Conservation (phyloP, 2,797 vertebrate species). For the Aplochiton taeniatus region DNA sequence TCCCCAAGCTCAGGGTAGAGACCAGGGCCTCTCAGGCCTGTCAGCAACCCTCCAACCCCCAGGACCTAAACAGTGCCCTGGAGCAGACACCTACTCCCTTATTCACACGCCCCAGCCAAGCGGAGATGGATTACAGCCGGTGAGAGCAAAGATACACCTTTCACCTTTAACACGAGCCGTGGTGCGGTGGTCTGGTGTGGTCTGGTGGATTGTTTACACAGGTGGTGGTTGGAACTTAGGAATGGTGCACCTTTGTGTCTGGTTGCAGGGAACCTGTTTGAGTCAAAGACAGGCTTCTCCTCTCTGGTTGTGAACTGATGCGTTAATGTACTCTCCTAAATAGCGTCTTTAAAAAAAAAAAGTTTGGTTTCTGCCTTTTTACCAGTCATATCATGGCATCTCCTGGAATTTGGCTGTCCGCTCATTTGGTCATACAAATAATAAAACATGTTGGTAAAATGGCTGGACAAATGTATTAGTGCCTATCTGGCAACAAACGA, state of each 20-base stretch:
- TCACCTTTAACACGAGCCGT: slow-evolving; percentile 36
- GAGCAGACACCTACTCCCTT: slow-evolving; percentile 50
- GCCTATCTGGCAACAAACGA: slow-evolving; percentile 29
- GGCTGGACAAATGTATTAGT: slow-evolving; percentile 39
- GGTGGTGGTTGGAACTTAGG: slow-evolving; percentile 39
- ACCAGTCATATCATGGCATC: slow-evolving; percentile 38
- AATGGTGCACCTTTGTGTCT: slow-evolving; percentile 51
- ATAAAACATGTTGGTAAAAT: slow-evolving; percentile 35
- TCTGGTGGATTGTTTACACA: slow-evolving; percentile 63
- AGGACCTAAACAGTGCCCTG: slow-evolving; percentile 35
- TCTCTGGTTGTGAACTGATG: slow-evolving; percentile 15
- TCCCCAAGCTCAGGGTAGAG: slow-evolving; percentile 31
- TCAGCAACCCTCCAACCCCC: slow-evolving; percentile 48
- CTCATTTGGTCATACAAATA: slow-evolving; percentile 62
- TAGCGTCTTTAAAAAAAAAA: no score
- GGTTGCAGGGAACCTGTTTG: slow-evolving; percentile 47
- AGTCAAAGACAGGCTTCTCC: slow-evolving; percentile 23
- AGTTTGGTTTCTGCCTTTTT: no score
- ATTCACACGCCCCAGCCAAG: slow-evolving; percentile 24
- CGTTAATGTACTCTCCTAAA: no score
- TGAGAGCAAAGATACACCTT: slow-evolving; percentile 53
- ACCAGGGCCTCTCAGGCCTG: slow-evolving; percentile 59
- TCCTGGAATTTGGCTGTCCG: slow-evolving; percentile 36
- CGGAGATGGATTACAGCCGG: slow-evolving; percentile 63
- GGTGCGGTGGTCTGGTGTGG: slow-evolving; percentile 34